These are phyloP conservation scores for Cheilosia grossa DNA, from an alignment of 2,888 invertebrate genomes.

Conservation along the genomic window DNA sequence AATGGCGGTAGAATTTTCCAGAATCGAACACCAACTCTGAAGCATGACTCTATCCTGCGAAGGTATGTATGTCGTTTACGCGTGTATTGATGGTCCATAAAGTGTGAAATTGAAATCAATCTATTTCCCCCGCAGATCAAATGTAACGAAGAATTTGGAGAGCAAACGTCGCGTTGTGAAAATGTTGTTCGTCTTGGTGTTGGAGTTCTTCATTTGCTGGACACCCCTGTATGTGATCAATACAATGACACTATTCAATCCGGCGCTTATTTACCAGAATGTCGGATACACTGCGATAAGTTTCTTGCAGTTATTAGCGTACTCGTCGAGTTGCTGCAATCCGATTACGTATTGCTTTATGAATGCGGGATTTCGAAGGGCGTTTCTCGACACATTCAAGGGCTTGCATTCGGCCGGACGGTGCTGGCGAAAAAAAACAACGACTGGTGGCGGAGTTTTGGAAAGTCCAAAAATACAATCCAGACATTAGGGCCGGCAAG, in stretches of 20 bases:
- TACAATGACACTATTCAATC: constrained; percentile 89
- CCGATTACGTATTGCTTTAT: constrained; percentile 97
- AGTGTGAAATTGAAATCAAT: constrained; percentile 65
- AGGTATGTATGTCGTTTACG: constrained; percentile 24
- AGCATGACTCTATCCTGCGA: constrained; percentile 48
- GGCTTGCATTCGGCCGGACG: constrained; percentile 78
- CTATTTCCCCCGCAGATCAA: constrained; percentile 76
- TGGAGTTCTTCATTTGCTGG: constrained; percentile 97
- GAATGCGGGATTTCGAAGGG: constrained; percentile 93
- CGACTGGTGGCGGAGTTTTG: constrained; percentile 62
- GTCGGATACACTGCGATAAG: constrained; percentile 89
- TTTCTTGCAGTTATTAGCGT: constrained; percentile 90
- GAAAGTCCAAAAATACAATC: constrained; percentile 60
- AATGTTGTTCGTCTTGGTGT: constrained; percentile 95
- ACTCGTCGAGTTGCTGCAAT: constrained; percentile 93
- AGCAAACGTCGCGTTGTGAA: constrained; percentile 86
- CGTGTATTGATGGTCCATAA: constrained; percentile 49
- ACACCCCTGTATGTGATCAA: constrained; percentile 92
- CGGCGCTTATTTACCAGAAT: constrained; percentile 87
- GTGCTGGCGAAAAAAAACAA: constrained; percentile 77
- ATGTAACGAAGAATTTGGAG: constrained; percentile 81
- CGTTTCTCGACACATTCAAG: constrained; percentile 90
- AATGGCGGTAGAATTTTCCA: constrained; percentile 1
- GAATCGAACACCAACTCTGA: constrained; percentile 27
- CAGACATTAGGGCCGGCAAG: constrained; percentile 18